A percentile compares a stretch with the other conserved stretches of the same genome.
Conservation (phyloP, 2,797 vertebrate genomes). For the Leuciscus waleckii region DNA sequence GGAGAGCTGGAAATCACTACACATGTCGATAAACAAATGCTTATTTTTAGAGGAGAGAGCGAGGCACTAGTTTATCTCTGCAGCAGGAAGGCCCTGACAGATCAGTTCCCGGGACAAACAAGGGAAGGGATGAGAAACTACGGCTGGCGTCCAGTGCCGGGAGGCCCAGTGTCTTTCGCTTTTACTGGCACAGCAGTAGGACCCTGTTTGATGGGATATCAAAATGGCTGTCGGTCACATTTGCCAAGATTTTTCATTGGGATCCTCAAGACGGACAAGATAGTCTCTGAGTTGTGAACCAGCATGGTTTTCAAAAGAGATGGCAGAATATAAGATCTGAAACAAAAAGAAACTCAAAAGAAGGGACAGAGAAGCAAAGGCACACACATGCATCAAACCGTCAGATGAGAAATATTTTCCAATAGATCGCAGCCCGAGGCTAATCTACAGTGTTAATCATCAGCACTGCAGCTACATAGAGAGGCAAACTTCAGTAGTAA, state of each 20-base stretch:
- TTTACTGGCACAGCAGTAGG: constrained; percentile 13
- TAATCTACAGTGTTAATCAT: constrained; percentile 76
- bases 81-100: constrained; percentile 65
- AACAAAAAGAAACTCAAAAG: constrained; percentile 40
- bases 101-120: constrained; percentile 65
- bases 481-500: constrained; percentile 23
- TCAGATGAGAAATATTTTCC: constrained; percentile 74
- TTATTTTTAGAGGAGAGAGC: constrained; percentile 69
- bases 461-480: constrained; percentile 66
- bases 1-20: constrained; percentile 66
- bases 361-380: constrained; percentile 64
- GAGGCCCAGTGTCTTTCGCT: constrained; percentile 24
- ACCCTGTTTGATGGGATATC: constrained; percentile 66
- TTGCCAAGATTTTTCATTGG: constrained; percentile 58
- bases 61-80: constrained; percentile 68
- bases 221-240: constrained; percentile 59
- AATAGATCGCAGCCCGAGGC: constrained; percentile 76
- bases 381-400: constrained; percentile 70
- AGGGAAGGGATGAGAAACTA: constrained; percentile 45
- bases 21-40: constrained; percentile 72
- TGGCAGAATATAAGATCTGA: constrained; percentile 57
- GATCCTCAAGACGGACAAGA: constrained; percentile 60
- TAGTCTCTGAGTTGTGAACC: constrained; percentile 55
- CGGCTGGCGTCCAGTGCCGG: constrained; percentile 11
- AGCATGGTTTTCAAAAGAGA: constrained; percentile 29